Conservation (phyloP, 2,888 invertebrate species). For the Pediacus dermestoides region DNA sequence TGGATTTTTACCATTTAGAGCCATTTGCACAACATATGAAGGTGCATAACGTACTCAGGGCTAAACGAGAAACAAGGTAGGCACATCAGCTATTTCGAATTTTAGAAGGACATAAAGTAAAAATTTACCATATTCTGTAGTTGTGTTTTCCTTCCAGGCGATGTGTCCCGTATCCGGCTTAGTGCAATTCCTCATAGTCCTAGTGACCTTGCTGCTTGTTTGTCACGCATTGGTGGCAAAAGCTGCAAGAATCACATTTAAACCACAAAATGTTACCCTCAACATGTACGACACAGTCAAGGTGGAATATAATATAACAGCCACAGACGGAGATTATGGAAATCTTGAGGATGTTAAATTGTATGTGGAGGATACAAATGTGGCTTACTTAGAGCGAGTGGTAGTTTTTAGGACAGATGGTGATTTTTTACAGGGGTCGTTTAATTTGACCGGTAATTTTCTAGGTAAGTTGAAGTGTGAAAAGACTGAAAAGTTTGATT, state of each 20-base stretch:
- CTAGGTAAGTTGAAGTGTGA: too few species aligned
- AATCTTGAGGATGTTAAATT: slow-evolving; percentile 12
- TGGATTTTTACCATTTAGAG: too few species aligned
- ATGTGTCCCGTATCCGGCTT: slow-evolving; percentile 45
- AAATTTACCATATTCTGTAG: too few species aligned
- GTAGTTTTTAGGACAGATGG: slow-evolving; percentile 11
- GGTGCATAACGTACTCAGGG: too few species aligned
- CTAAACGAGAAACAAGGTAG: too few species aligned
- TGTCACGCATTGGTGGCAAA: slow-evolving; percentile 35
- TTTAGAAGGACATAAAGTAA: too few species aligned
- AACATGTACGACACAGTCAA: slow-evolving; percentile 37
- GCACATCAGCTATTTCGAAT: too few species aligned
- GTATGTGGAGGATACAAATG: slow-evolving; percentile 16
- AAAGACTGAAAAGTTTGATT: too few species aligned
- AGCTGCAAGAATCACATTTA: slow-evolving; percentile 34
- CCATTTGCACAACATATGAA: too few species aligned
- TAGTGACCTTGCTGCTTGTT: slow-evolving; percentile 35
- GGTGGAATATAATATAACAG: slow-evolving; percentile 30
- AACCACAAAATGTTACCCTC: slow-evolving; percentile 33
- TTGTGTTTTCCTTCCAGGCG: slow-evolving; percentile 33
- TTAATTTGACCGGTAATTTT: slow-evolving; percentile 44
- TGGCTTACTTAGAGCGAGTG: slow-evolving; percentile 17
- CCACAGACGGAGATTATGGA: slow-evolving; percentile 19
- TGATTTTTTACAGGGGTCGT: slow-evolving; percentile 26
- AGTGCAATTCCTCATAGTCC: slow-evolving; percentile 38